Evolutionary conservation across 2,113 vertebrate genomes (phyloP).

Genomic region (Tamias sibiricus): DNA sequence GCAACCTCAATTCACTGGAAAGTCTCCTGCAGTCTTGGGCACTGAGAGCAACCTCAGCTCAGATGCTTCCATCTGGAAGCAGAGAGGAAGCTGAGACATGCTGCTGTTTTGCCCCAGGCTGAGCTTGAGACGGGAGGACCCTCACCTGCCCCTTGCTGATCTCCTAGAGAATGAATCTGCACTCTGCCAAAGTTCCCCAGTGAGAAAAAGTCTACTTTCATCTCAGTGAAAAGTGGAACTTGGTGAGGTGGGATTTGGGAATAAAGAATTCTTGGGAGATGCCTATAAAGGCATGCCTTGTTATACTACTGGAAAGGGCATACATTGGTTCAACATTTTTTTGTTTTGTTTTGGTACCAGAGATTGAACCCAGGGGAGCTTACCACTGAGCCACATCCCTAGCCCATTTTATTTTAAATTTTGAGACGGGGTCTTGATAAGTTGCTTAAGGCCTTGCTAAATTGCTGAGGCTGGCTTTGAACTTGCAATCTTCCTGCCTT

Average conservation of each 20-base stretch:
- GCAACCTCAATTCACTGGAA: neutral
- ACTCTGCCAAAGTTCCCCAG: neutral
- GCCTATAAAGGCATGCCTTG: neutral
- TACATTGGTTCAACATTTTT: neutral
- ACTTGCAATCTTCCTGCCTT: too few species aligned
- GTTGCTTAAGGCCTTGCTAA: too few species aligned
- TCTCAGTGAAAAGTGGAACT: neutral
- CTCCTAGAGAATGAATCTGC: neutral
- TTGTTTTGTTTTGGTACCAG: too few species aligned
- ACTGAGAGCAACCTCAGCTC: neutral
- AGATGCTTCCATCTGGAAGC: neutral
- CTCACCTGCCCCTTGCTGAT: neutral
- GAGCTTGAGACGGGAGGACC: neutral
- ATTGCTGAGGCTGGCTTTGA: too few species aligned
- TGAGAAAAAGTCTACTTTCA: neutral
- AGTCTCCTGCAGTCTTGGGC: neutral
- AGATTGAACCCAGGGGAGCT: too few species aligned
- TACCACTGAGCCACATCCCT: too few species aligned
- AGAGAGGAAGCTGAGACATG: fast-evolving
- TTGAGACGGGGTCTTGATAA: too few species aligned
- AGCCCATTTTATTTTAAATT: too few species aligned
- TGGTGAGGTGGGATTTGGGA: neutral
- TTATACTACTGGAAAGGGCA: neutral
- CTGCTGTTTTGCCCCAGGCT: neutral
- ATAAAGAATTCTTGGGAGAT: neutral